A percentile compares a stretch with the other conserved stretches of the same genome.
Evolutionary conservation across 2,888 invertebrate species (phyloP).

Genomic region (Petrolisthes manimaculis): DNA sequence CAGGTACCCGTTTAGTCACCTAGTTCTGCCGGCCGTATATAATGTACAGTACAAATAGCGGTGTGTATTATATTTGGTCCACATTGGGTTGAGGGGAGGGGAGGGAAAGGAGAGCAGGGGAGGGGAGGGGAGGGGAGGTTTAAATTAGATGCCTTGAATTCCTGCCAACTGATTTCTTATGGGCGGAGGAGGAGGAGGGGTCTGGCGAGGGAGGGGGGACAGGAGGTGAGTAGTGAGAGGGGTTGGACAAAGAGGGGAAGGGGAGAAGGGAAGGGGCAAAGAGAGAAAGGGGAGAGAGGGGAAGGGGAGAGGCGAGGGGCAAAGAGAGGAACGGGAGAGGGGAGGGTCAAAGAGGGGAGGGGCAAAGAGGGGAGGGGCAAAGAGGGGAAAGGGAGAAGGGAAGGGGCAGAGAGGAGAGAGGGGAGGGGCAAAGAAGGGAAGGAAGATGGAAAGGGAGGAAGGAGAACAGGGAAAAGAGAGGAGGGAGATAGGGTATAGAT

Average conservation of each 20-base stretch:
- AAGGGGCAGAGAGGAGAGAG: too few species aligned
- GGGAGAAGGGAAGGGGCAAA: neutral
- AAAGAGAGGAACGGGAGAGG: neutral
- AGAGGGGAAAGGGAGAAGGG: neutral
- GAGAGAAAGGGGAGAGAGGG: neutral
- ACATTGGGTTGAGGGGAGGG: neutral
- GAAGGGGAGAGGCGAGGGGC: neutral
- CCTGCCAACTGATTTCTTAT: too few species aligned
- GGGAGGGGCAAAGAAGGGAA: neutral
- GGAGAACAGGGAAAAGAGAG: neutral
- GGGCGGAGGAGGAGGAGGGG: too few species aligned
- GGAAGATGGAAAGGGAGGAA: neutral
- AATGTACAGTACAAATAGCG: too few species aligned
- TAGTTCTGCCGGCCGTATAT: too few species aligned
- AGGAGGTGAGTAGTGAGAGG: too few species aligned
- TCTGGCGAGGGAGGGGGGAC: too few species aligned
- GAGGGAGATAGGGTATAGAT: neutral
- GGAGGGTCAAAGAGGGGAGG: neutral
- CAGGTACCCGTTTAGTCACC: too few species aligned
- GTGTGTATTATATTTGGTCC: too few species aligned
- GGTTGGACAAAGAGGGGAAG: too few species aligned
- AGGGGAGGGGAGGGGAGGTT: neutral
- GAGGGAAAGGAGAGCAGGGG: neutral
- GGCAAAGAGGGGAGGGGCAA: neutral
- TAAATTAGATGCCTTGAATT: too few species aligned